Percentiles rank a stretch among this genome's conserved stretches.
These are phyloP conservation scores for Oncorhynchus kisutch DNA, from an alignment of 2,113 vertebrate species.

Conservation along the genomic window DNA sequence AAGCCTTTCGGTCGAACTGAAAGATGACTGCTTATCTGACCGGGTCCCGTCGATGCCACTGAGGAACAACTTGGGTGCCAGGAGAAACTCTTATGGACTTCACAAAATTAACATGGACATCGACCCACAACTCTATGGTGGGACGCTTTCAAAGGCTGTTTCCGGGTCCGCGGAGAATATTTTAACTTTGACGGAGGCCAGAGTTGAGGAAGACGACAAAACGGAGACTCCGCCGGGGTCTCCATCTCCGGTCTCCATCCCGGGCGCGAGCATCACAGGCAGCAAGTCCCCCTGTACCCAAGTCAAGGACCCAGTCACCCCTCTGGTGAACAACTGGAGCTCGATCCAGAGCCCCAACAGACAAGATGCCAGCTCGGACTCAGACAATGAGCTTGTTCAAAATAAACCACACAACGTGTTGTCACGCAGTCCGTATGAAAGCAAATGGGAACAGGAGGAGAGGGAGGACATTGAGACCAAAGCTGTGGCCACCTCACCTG, in stretches of 20 bases:
- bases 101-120: slow-evolving; percentile 86
- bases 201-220: slow-evolving; percentile 58
- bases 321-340: slow-evolving; percentile 36
- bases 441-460: slow-evolving; percentile 79
- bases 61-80: slow-evolving; percentile 73
- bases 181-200: slow-evolving; percentile 56
- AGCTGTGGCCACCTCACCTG: slow-evolving; percentile 92
- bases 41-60: slow-evolving; percentile 65
- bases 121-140: slow-evolving; percentile 78
- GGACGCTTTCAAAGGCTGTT: slow-evolving; percentile 66
- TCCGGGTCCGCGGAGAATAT: slow-evolving; percentile 73
- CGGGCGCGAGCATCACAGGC: slow-evolving; percentile 47
- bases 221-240: slow-evolving; percentile 46
- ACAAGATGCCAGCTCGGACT: slow-evolving; percentile 69
- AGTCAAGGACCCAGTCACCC: slow-evolving; percentile 21
- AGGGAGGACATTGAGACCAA: slow-evolving; percentile 93
- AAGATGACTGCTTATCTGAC: slow-evolving; percentile 63
- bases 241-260: slow-evolving; percentile 44
- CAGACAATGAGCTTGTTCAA: slow-evolving; percentile 65
- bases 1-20: slow-evolving; percentile 61
- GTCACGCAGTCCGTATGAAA: slow-evolving; percentile 56
- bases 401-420: slow-evolving; percentile 65
- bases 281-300: slow-evolving; percentile 31
- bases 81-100: slow-evolving; percentile 81
- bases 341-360: slow-evolving; percentile 17